Conservation (phyloP, 2,797 vertebrate species). For the Macropus fuliginosus region DNA sequence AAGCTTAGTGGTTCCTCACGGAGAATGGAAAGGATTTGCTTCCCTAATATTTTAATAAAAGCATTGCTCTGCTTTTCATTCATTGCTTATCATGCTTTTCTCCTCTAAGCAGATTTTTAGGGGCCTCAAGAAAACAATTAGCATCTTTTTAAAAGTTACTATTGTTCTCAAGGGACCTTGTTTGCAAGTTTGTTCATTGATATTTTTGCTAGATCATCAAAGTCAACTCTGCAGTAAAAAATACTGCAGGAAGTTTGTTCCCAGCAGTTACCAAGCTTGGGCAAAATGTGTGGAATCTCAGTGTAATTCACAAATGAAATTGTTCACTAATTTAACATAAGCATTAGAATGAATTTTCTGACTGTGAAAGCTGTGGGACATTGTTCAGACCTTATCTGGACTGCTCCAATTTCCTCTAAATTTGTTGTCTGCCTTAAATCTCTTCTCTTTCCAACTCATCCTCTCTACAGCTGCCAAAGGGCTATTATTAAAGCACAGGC, state of each 20-base stretch:
- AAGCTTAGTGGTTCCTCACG: not conserved
- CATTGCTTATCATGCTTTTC: not conserved
- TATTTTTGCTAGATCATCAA: constrained; percentile 21
- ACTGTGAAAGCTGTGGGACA: not conserved
- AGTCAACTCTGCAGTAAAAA: constrained; percentile 4
- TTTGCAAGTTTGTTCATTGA: not conserved
- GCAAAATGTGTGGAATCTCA: constrained; percentile 26
- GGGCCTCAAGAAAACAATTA: constrained; percentile 8
- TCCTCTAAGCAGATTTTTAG: not conserved
- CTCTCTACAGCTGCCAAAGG: not conserved
- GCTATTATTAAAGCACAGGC: not conserved
- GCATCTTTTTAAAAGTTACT: not conserved
- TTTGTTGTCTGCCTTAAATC: not conserved
- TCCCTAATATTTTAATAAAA: constrained; percentile 2
- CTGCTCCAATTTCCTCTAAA: not conserved
- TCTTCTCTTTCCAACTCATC: not conserved
- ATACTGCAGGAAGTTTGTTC: not conserved
- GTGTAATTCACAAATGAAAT: constrained; percentile 21
- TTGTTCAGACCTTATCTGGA: not conserved
- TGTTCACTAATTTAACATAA: not conserved
- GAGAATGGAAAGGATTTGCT: not conserved
- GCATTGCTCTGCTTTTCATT: not conserved
- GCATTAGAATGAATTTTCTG: constrained; percentile 8
- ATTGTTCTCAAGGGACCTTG: not conserved
- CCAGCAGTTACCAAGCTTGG: not conserved